A percentile compares a stretch with the other conserved stretches of the same genome.
phyloP scores from a whole-genome alignment of 2,113 vertebrate species.

The Melanerpes formicivorus region DNA sequence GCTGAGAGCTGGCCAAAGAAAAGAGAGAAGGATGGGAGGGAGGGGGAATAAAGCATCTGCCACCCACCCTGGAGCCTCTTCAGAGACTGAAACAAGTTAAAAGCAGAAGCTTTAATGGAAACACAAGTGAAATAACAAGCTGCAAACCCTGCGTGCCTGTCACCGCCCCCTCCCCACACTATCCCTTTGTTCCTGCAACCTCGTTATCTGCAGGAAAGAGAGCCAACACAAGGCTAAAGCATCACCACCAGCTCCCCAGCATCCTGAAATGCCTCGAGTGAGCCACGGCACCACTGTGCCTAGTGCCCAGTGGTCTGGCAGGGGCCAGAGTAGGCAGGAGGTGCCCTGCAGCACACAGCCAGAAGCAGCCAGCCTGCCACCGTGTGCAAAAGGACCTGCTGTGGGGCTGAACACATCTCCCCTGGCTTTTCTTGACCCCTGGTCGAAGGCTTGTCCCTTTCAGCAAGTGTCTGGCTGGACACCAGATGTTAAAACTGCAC shows the following conservation, averaged over 20 bases:
- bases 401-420: not conserved
- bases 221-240: not conserved
- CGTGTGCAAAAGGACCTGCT: not conserved
- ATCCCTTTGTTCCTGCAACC: slow-evolving; percentile 54
- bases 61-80: slow-evolving; percentile 44
- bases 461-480: not conserved
- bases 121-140: slow-evolving; percentile 62
- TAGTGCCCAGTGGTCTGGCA: not conserved
- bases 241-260: not conserved
- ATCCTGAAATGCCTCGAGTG: not conserved
- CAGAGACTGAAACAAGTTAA: slow-evolving; percentile 58
- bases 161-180: not conserved
- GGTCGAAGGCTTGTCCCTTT: fast-evolving
- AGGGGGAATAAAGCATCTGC: slow-evolving; percentile 54
- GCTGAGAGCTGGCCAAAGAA: slow-evolving; percentile 29
- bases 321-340: not conserved
- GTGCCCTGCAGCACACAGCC: not conserved
- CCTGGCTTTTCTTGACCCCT: fast-evolving
- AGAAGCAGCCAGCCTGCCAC: not conserved
- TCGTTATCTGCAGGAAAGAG: not conserved
- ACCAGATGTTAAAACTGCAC: not conserved
- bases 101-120: slow-evolving; percentile 52
- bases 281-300: not conserved
- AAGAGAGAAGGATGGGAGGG: not conserved
- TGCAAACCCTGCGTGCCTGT: slow-evolving; percentile 4